phyloP scores from a whole-genome alignment of 2,797 vertebrate species.

The Falco biarmicus region DNA sequence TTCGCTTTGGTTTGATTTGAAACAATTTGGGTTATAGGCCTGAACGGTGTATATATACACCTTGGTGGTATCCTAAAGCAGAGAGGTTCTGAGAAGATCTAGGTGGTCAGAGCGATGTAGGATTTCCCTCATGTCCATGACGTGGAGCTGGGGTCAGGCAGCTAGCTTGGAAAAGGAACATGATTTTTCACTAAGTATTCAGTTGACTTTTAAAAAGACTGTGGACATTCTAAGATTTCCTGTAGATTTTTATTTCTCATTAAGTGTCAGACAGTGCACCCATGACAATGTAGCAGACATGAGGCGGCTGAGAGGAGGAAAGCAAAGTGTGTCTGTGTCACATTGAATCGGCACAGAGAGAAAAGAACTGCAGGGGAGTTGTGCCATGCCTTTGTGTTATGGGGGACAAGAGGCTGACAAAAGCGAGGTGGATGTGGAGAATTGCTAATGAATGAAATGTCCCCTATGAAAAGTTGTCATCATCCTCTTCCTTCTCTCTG shows the following conservation, averaged over 20 bases:
- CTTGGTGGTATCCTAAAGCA: neutral
- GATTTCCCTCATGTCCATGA: neutral
- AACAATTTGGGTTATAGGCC: neutral
- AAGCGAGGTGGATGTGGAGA: neutral
- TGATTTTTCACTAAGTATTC: neutral
- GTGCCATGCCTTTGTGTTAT: neutral
- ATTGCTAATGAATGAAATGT: neutral
- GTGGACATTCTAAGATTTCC: neutral
- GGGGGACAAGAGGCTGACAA: neutral
- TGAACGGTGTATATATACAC: neutral
- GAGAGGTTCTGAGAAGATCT: neutral
- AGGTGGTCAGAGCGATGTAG: neutral
- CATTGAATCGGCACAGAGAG: neutral
- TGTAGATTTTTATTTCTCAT: neutral
- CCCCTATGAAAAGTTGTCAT: neutral
- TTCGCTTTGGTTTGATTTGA: neutral
- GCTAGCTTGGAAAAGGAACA: neutral
- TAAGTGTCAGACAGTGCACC: constrained; percentile 9
- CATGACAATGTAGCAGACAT: neutral
- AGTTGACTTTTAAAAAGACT: constrained; percentile 49
- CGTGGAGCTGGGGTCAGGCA: neutral
- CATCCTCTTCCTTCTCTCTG: neutral
- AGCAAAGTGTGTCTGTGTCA: neutral
- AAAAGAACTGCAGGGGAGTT: constrained; percentile 38
- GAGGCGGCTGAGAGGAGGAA: constrained; percentile 38